Evolutionary conservation across 2,797 vertebrate species (phyloP).

Genomic region (Mallotus villosus): DNA sequence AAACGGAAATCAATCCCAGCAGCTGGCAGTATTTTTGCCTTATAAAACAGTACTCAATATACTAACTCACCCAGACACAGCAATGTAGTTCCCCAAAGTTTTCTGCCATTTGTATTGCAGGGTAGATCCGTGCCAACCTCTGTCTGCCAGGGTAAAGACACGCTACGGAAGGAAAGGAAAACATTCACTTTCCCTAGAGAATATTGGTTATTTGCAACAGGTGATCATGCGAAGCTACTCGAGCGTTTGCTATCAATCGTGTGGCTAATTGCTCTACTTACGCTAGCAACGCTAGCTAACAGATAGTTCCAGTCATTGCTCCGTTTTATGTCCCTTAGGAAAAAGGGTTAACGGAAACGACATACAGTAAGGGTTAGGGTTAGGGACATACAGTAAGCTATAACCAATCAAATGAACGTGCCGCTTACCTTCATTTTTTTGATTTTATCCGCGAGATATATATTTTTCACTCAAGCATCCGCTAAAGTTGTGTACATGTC

Average conservation of each 20-base stretch:
- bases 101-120: slow-evolving; percentile 94
- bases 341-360: not conserved
- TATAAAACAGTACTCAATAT: not conserved
- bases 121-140: slow-evolving; percentile 78
- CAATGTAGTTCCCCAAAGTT: slow-evolving; percentile 89
- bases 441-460: not conserved
- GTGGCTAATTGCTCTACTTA: not conserved
- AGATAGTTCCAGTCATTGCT: not conserved
- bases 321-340: too few species aligned
- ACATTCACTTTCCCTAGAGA: not conserved
- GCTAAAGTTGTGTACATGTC: slow-evolving; percentile 26
- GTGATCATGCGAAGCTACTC: not conserved
- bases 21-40: not conserved
- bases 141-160: slow-evolving; percentile 87
- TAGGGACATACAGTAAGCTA: not conserved
- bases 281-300: not conserved
- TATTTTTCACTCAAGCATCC: slow-evolving; percentile 27
- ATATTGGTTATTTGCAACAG: not conserved
- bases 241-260: not conserved
- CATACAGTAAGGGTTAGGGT: not conserved
- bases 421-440: slow-evolving; percentile 69
- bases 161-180: slow-evolving; percentile 67
- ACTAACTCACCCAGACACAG: slow-evolving; percentile 88
- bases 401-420: not conserved
- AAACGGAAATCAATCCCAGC: not conserved